Evolutionary conservation across 2,113 vertebrate genomes (phyloP), one percentile per base, ranked within the genome.

Genomic region (Cinclus mexicanus): DNA sequence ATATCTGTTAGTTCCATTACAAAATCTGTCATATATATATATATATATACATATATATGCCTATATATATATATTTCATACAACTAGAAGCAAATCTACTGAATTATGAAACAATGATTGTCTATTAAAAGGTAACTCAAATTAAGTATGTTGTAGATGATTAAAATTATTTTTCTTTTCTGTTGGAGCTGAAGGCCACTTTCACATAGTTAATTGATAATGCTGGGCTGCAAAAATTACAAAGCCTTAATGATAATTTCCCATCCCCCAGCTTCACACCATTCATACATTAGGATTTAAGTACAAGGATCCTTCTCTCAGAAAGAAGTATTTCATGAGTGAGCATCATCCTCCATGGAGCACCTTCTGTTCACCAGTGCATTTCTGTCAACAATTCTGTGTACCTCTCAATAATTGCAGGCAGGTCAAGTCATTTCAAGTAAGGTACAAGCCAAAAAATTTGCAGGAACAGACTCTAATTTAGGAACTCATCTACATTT

Each of bases 111-210:
- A 95, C 42, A 89, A 87, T 95, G 85, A 97, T 96, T 97, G 96
- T 97, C 94, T 97, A 95, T 84, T 89, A 96, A 98, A 93, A 93
- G 59, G 81, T 88, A 94, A 97, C 57, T 94, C 61, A 97, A 97
- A 97, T 89, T 93, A 92, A 95, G 76, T 63, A 22, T 87, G 63
- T 52, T 92, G 56, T 25, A 86, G 80, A 92, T 93, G 55, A 78
- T 86, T 39, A 67, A 86, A 90, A 86, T 95, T 95, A 87, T 77
- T 94, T 78, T 80, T 80, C 80, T 95, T 91, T 83, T 97, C 72
- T 93, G 72, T 94, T 97, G 94, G 97, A 97, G 86, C 90, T 97
- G 96, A 98, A 98, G 98, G 98, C 94, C 97, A 97, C 96, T 97
- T 98, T 95, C 92, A 97, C 90, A 88, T 91, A 94, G 19, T 96